Base-by-base conservation (phyloP, 2,113 vertebrate species). In the Pygoscelis adeliae region DNA sequence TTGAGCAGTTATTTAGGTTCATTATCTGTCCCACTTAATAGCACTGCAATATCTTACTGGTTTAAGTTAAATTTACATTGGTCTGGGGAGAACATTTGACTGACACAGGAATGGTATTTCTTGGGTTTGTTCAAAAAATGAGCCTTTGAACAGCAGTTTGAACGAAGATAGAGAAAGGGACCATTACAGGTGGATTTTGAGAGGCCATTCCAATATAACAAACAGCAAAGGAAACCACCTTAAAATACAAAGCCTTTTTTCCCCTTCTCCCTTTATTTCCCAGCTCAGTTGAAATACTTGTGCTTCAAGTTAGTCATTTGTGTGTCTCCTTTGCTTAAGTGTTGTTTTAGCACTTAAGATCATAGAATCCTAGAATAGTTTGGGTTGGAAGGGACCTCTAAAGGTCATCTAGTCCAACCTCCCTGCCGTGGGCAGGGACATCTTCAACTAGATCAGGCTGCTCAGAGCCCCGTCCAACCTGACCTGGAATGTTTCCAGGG, bases 11-110 rank as follows among this genome's bases (percentile, higher is more conserved):
- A 93, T 87, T 97, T 95, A 95, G 62, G 56, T 83, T 96, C 91
- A 83, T 97, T 95, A 96, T 91, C 82, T 90, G 87, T 73, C 62
- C 82, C 84, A 83, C 89, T 96, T 97, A 94, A 88, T 67, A 92
- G 44, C 0, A 0, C 47, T 78, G 55, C 34, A 76, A 22, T 77
- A 62, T 89, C 76, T 88, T 73, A 40, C 69, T 89, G 36, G 56
- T 69, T 88, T 74, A 84, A 85, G 72, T 82, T 91, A 86, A 83
- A 96, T 90, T 87, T 91, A 42, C 50, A 32, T 52, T 15, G 23
- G 77, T 65, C 62, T 58, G 53, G 30, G 13, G n/a, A 95, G 73
- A 91, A 80, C 18, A n/a, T 84, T 74, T 84, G 61, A 65, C 70
- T 87, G 73, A 55, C 25, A 63, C 3, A 20, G 32, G 55, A 86